Conservation (phyloP, 2,888 invertebrate genomes). For the Cantharis nigra region DNA sequence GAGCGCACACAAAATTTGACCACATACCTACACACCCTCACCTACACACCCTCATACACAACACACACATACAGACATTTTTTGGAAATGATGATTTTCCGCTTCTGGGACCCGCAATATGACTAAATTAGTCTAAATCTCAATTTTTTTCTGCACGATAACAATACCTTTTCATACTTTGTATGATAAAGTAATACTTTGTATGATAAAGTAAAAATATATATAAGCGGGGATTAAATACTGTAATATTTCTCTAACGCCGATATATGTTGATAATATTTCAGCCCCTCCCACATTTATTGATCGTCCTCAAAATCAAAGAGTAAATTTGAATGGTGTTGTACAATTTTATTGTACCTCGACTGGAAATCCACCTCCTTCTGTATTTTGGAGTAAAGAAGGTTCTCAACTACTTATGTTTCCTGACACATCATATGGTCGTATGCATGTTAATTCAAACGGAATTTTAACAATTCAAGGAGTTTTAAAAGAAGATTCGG, state of each 20-base stretch:
- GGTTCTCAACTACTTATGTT: conserved; percentile 86
- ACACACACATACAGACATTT: too few relatives aligned
- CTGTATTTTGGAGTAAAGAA: conserved; percentile 95
- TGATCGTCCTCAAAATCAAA: conserved; percentile 69
- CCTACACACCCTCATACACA: too few relatives aligned
- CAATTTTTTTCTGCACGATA: too few relatives aligned
- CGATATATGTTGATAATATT: not conserved
- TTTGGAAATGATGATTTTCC: too few relatives aligned
- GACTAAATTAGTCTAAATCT: too few relatives aligned
- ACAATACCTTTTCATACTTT: too few relatives aligned
- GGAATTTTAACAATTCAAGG: conserved; percentile 72
- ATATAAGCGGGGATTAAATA: too few relatives aligned
- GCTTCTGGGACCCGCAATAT: too few relatives aligned
- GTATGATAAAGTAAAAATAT: too few relatives aligned
- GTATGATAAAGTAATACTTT: too few relatives aligned
- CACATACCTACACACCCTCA: too few relatives aligned
- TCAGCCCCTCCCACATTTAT: conserved; percentile 19
- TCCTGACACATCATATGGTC: conserved; percentile 74
- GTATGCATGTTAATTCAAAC: conserved; percentile 69
- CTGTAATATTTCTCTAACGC: not conserved
- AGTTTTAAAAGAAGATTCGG: conserved; percentile 70
- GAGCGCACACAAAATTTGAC: too few relatives aligned
- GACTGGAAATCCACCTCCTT: conserved; percentile 87
- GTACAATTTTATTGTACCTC: conserved; percentile 92
- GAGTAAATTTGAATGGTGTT: conserved; percentile 82